Percentiles rank a stretch among this genome's conserved stretches.
Conservation (phyloP, 2,888 invertebrate species). For the Cheilosia scutellata region DNA sequence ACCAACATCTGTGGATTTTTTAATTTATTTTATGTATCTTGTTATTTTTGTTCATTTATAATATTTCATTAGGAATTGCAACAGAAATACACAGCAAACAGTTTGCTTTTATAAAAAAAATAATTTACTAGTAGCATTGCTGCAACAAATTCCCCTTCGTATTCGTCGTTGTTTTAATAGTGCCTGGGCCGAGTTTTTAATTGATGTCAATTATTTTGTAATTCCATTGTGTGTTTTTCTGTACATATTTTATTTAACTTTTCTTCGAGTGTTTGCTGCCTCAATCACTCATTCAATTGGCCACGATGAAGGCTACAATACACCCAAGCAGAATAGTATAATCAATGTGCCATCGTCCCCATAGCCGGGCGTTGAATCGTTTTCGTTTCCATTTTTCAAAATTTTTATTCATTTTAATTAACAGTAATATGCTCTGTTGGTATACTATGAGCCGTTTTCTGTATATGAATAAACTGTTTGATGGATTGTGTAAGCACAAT, state of each 20-base stretch:
- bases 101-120: background rate
- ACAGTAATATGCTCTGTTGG: slow-evolving; percentile 17
- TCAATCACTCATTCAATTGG: slow-evolving; percentile 70
- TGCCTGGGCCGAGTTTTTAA: slow-evolving; percentile 58
- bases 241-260: slow-evolving; percentile 24
- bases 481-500: slow-evolving; percentile 56
- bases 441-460: background rate
- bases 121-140: slow-evolving; percentile 4
- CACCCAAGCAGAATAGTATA: background rate
- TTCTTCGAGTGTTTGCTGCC: slow-evolving; percentile 28
- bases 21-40: slow-evolving; percentile 20
- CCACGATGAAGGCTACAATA: slow-evolving; percentile 52
- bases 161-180: slow-evolving; percentile 28
- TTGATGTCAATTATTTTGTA: slow-evolving; percentile 75
- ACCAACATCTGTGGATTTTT: slow-evolving; percentile 46
- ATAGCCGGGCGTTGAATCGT: slow-evolving; percentile 55
- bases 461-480: slow-evolving; percentile 15
- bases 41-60: slow-evolving; percentile 58
- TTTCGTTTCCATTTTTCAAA: slow-evolving; percentile 12
- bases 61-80: slow-evolving; percentile 57
- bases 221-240: slow-evolving; percentile 58
- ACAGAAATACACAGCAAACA: background rate
- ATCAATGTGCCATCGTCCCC: slow-evolving; percentile 53
- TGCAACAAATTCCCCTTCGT: slow-evolving; percentile 24
- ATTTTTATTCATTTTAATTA: slow-evolving; percentile 36